A percentile compares a stretch with the other conserved stretches of the same genome.
Evolutionary conservation across 2,888 invertebrate genomes (phyloP).

Genomic region (Abscondita cerata): DNA sequence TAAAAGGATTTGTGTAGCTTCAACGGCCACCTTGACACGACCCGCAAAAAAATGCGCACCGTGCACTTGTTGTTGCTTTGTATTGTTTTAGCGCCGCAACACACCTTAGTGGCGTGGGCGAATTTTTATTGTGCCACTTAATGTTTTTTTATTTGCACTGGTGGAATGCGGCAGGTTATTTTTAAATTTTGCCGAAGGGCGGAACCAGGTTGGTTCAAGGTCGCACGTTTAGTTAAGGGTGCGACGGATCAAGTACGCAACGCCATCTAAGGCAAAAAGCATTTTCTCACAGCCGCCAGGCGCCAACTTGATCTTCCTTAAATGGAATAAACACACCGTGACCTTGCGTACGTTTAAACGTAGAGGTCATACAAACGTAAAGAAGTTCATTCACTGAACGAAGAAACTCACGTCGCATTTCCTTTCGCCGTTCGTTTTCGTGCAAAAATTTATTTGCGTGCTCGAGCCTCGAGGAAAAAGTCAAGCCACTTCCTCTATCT

Average conservation of each 20-base stretch:
- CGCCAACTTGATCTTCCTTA: conserved; percentile 32
- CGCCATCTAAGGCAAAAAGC: conserved; percentile 28
- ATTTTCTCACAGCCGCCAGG: conserved; percentile 11
- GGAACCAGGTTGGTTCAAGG: no score
- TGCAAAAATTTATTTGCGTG: no score
- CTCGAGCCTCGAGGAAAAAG: no score
- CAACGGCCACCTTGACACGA: conserved; percentile 47
- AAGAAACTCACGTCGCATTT: no score
- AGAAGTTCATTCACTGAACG: no score
- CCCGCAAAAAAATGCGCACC: conserved; percentile 37
- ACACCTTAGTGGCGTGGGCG: conserved; percentile 26
- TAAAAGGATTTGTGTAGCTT: conserved; percentile 47
- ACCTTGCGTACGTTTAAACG: conserved; percentile 25
- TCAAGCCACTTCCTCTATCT: conserved; percentile 30
- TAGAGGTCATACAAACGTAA: conserved; percentile 17
- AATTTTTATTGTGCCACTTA: conserved; percentile 22
- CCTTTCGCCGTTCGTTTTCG: no score
- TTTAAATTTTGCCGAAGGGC: conserved; percentile 1
- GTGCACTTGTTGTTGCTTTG: conserved; percentile 32
- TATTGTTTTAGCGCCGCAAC: conserved; percentile 24
- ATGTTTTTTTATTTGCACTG: conserved; percentile 9
- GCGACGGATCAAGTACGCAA: conserved; percentile 21
- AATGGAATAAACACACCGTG: conserved; percentile 30
- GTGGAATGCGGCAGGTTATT: conserved; percentile 13
- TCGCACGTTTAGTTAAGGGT: not conserved